Percentiles rank a stretch among this genome's conserved stretches.
phyloP scores from a whole-genome alignment of 2,888 invertebrate genomes.

The Augochlorella aurata region DNA sequence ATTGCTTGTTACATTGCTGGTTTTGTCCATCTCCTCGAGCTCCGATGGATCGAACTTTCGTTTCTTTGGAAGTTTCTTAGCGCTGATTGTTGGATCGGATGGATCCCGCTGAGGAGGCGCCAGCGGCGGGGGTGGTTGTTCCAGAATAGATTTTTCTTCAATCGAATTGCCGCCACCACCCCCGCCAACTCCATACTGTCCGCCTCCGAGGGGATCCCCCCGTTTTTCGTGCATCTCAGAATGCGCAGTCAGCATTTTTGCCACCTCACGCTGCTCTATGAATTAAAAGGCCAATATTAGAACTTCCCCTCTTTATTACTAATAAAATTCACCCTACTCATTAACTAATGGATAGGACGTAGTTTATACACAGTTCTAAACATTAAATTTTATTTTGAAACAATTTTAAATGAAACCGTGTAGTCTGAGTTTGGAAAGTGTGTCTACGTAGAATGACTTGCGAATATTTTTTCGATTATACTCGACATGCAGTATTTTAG shows the following conservation, averaged over 20 bases:
- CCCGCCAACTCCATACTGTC: constrained; percentile 77
- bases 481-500: not conserved
- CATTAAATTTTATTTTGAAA: not conserved
- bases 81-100: constrained; percentile 81
- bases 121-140: constrained; percentile 81
- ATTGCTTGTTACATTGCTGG: constrained; percentile 79
- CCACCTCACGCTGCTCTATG: constrained; percentile 79
- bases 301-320: not conserved
- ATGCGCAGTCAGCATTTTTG: constrained; percentile 80
- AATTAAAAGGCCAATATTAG: constrained; percentile 30
- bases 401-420: no score
- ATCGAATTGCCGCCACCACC: constrained; percentile 75
- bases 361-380: not conserved
- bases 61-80: constrained; percentile 94
- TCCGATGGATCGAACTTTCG: constrained; percentile 92
- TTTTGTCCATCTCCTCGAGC: constrained; percentile 87
- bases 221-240: constrained; percentile 79
- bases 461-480: no score
- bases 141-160: constrained; percentile 76
- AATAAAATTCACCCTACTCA: not conserved
- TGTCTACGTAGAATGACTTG: no score
- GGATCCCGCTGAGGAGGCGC: constrained; percentile 84
- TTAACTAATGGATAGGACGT: not conserved
- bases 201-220: constrained; percentile 76
- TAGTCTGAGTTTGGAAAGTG: no score